phyloP scores from a whole-genome alignment of 2,797 vertebrate genomes.

The Setipinna tenuifilis region DNA sequence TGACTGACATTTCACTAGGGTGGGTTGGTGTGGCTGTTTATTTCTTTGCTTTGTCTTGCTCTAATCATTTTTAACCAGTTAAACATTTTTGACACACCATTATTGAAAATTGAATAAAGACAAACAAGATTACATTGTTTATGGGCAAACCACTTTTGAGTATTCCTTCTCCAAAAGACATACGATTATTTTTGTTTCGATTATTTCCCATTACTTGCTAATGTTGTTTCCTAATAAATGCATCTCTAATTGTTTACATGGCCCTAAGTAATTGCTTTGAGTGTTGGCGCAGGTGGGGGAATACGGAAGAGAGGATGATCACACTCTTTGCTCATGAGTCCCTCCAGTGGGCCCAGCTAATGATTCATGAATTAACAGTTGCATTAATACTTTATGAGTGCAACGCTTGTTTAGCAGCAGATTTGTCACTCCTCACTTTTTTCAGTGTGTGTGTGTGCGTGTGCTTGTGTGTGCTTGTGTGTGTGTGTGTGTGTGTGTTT shows the following conservation, averaged over 20 bases:
- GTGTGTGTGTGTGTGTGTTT: too few relatives aligned
- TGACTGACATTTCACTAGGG: neutral
- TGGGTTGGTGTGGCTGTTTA: neutral
- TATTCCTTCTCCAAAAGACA: too few relatives aligned
- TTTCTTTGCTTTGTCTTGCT: neutral
- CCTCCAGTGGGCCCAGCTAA: neutral
- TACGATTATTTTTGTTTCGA: too few relatives aligned
- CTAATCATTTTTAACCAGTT: neutral
- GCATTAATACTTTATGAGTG: neutral
- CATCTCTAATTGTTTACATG: neutral
- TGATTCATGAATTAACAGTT: neutral
- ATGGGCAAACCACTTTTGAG: too few relatives aligned
- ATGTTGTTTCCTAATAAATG: neutral
- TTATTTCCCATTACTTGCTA: neutral
- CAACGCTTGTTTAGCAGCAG: neutral
- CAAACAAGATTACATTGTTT: too few relatives aligned
- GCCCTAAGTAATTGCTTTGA: neutral
- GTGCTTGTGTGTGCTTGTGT: too few relatives aligned
- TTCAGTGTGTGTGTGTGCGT: too few relatives aligned
- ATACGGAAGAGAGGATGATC: neutral
- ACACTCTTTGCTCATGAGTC: neutral
- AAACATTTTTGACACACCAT: neutral
- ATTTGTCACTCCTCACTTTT: neutral
- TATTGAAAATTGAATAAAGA: neutral
- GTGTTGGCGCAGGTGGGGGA: neutral